A percentile compares a stretch with the other conserved stretches of the same genome.
These are phyloP conservation scores for Amphiura filiformis DNA, from an alignment of 35 echinoderm and acorn worm species.

Conservation along the genomic window DNA sequence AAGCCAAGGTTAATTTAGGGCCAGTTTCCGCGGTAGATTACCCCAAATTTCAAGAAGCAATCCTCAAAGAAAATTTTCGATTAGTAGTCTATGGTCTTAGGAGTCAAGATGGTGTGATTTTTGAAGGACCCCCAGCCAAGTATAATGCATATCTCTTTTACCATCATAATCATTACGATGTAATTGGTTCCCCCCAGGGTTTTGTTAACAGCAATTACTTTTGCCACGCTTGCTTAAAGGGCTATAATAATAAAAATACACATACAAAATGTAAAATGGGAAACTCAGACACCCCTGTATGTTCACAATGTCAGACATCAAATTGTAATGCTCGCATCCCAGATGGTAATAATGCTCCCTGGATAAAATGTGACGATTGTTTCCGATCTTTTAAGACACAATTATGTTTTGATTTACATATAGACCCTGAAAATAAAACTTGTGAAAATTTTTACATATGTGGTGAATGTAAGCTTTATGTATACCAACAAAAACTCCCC, in stretches of 20 bases:
- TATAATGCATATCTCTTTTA: slow-evolving; percentile 39
- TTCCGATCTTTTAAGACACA: slow-evolving; percentile 38
- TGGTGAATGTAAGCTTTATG: slow-evolving; percentile 29
- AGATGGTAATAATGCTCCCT: not conserved
- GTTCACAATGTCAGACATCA: not conserved
- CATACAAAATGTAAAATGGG: slow-evolving; percentile 19
- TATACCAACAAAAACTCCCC: too few species aligned
- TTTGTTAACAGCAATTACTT: slow-evolving; percentile 50
- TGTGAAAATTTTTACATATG: slow-evolving; percentile 14
- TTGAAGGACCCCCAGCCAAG: slow-evolving; percentile 28
- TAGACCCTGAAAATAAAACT: slow-evolving; percentile 18
- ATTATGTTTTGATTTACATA: slow-evolving; percentile 26
- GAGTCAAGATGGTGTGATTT: slow-evolving; percentile 35
- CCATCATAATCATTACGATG: slow-evolving; percentile 55
- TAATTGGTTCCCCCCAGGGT: slow-evolving; percentile 43
- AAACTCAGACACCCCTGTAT: not conserved
- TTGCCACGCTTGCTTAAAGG: slow-evolving; percentile 30
- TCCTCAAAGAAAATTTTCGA: slow-evolving; percentile 19
- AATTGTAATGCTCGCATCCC: not conserved
- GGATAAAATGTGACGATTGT: slow-evolving; percentile 20
- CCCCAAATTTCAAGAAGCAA: slow-evolving; percentile 22
- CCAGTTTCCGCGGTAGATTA: slow-evolving; percentile 47
- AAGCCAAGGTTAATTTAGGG: slow-evolving; percentile 39
- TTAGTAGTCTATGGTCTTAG: slow-evolving; percentile 33
- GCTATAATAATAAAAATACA: slow-evolving; percentile 2